These are phyloP conservation scores for Troides aeacus DNA, from an alignment of 2,888 invertebrate species.

Conservation along the genomic window DNA sequence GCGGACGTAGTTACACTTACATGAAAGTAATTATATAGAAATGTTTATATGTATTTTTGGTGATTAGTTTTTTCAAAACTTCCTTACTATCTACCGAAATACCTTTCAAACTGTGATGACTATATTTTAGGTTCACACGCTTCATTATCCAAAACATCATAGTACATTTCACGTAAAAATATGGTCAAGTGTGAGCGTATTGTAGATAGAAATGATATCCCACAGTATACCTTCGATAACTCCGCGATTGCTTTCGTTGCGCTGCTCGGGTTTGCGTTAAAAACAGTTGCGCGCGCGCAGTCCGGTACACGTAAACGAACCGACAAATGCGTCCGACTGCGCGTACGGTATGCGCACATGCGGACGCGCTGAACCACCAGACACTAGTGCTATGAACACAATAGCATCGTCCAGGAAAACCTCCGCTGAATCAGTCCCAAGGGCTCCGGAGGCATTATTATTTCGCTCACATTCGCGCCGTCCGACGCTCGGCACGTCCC, in stretches of 20 bases:
- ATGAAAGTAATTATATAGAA: no score
- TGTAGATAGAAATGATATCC: no score
- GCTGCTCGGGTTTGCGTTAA: not conserved
- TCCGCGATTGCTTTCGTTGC: not conserved
- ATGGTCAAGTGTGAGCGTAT: no score
- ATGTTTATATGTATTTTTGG: no score
- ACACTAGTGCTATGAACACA: slow-evolving; percentile 58
- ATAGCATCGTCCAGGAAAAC: slow-evolving; percentile 62
- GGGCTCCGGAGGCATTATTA: slow-evolving; percentile 56
- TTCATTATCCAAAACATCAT: no score
- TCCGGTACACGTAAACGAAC: slow-evolving; percentile 27
- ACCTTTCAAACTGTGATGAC: no score
- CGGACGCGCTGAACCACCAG: slow-evolving; percentile 56
- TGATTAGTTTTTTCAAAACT: no score
- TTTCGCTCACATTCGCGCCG: slow-evolving; percentile 39
- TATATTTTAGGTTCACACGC: no score
- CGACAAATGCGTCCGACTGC: slow-evolving; percentile 22
- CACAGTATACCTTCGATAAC: no score
- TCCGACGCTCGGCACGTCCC: slow-evolving; percentile 24
- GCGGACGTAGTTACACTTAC: slow-evolving; percentile 8
- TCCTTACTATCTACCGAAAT: no score
- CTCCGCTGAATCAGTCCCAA: slow-evolving; percentile 42
- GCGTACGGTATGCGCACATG: slow-evolving; percentile 38
- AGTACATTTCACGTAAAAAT: no score
- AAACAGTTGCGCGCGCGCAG: not conserved